Evolutionary conservation across 1,140 invertebrate genomes (phyloP), one percentile per base, ranked within the genome.

Genomic region (Anastrepha ludens): DNA sequence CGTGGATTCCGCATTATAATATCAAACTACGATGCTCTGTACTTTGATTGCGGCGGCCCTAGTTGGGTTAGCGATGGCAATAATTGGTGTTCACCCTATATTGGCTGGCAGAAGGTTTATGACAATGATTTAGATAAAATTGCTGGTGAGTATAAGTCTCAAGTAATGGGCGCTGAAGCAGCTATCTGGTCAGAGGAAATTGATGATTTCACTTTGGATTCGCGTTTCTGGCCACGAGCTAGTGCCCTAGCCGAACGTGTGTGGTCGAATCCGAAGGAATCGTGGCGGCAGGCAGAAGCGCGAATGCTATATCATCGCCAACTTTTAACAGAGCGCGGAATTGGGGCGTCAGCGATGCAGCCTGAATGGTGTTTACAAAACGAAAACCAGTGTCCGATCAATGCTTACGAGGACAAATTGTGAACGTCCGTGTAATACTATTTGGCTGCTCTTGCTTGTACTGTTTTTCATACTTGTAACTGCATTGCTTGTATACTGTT

Each of bases 71-170:
- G 93, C 2, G 93, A 93, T 87, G 95, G 95, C 91, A 96, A 96
- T 89, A 97, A 97, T 91, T 98, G 97, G 97, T 98, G 97, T 92
- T 95, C 96, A 0, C 97, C 97, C 0, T 98, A 97, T 93, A 98
- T 97, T 91, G 96, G 96, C 3, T 98, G 97, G 97, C 97, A 98
- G 93, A 96, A 96, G 89, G 95, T 98, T 8, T 98, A 98, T 90
- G 94, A 96, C 7, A 98, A 98, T 92, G 96, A 95, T 89, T 95
- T 96, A 1, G 92, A 93, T 39, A 90, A 93, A 7, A 95, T 98
- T 86, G 94, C 94, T 2, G 92, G 93, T 29, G 91, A 93, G 3
- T 94, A 95, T 87, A 93, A 92, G 4, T 88, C 95, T 88, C 94
- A 94, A 87, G 94, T 96, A 81, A 90, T 96, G 94, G 97, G 97